phyloP scores from a whole-genome alignment of 64 coral and sea anemone species.

The Actinia equina region DNA sequence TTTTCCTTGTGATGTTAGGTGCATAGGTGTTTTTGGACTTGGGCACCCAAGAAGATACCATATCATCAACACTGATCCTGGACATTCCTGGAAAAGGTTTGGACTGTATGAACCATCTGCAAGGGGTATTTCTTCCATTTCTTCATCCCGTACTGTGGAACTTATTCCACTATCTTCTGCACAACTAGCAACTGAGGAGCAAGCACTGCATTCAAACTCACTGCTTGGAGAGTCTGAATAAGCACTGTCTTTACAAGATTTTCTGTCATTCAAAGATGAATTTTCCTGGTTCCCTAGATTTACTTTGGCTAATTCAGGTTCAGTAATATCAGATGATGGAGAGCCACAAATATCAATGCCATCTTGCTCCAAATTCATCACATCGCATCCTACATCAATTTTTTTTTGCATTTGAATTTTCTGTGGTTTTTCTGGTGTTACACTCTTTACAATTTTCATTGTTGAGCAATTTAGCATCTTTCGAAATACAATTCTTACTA shows the following conservation, averaged over 20 bases:
- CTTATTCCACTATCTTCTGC: constrained; percentile 90
- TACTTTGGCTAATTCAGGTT: constrained; percentile 9
- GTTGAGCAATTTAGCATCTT: not conserved
- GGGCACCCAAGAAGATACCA: constrained; percentile 78
- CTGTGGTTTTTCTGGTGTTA: not conserved
- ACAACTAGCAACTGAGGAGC: constrained; percentile 74
- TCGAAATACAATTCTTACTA: not conserved
- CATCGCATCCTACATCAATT: not conserved
- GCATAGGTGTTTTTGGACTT: constrained; percentile 78
- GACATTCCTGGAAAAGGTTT: constrained; percentile 74
- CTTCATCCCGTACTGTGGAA: constrained; percentile 84
- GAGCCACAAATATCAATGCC: constrained; percentile 10
- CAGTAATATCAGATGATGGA: constrained; percentile 21
- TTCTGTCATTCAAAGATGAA: constrained; percentile 15
- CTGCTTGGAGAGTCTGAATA: constrained; percentile 81
- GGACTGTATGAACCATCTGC: constrained; percentile 58
- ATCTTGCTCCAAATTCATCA: not conserved
- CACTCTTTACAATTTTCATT: not conserved
- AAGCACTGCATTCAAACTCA: constrained; percentile 85
- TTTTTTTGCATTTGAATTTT: not conserved
- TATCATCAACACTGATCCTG: constrained; percentile 53
- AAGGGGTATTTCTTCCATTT: constrained; percentile 87
- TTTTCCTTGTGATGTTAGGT: constrained; percentile 5
- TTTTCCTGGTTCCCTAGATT: not conserved
- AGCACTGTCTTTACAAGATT: constrained; percentile 39